Evolutionary conservation across 1,140 invertebrate genomes (phyloP).

Genomic region (Sweltsa coloradensis): DNA sequence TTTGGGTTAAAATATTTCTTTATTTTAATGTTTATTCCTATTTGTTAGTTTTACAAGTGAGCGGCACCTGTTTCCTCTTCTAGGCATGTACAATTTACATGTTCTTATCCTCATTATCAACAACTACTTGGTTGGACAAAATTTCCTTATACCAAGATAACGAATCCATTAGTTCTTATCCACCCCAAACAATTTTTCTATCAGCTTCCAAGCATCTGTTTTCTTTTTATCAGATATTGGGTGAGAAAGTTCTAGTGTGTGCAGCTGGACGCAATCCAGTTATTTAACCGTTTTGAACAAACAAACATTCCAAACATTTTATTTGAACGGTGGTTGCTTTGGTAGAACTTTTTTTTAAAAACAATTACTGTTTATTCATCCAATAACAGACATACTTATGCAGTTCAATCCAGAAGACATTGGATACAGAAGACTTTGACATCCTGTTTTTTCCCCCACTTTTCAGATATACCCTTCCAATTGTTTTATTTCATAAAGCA

Average conservation of each 20-base stretch:
- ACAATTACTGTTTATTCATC: no score
- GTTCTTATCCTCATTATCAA: no score
- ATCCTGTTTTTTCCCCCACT: not conserved
- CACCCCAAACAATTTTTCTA: not conserved
- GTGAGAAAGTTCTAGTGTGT: not conserved
- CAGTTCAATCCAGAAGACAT: no score
- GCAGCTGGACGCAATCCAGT: not conserved
- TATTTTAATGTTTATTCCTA: no score
- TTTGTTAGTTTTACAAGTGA: no score
- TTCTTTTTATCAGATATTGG: not conserved
- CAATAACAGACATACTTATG: no score
- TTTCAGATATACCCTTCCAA: not conserved
- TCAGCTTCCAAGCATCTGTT: not conserved
- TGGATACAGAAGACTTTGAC: not conserved
- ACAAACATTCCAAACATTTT: not conserved
- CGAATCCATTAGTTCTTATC: not conserved
- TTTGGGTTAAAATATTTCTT: no score
- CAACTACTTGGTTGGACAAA: no score
- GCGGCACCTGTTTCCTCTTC: no score
- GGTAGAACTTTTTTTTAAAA: not conserved
- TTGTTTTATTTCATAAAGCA: slow-evolving; percentile 12
- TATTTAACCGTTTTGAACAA: not conserved
- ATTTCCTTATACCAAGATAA: no score
- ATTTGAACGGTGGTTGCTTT: not conserved
- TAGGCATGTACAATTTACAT: no score